Evolutionary conservation across 1,140 invertebrate species (phyloP), one percentile per base, ranked within the genome.

Genomic region (Lysiphlebus fabarum): DNA sequence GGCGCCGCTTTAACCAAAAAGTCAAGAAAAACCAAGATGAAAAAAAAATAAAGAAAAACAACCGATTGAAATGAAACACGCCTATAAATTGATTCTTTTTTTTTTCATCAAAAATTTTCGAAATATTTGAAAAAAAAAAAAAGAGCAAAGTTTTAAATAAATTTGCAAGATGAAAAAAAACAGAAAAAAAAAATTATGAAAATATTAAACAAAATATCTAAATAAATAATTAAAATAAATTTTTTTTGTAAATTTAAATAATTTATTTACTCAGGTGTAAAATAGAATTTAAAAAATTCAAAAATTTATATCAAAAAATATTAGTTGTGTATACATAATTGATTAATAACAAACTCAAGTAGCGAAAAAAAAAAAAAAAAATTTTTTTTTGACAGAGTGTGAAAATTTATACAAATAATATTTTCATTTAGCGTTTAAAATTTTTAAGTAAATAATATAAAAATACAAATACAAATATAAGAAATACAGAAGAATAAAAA

Each of bases 11-110:
- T 58, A n/a, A 33, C 42, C 14, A 41, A 48, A n/a, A 60, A 49
- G 36, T 45, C 60, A 51, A 51, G 53, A 69, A 63, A 65, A 62
- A 62, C 43, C 61, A 64, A 65, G 48, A 59, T 66, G 62, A 60
- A 68, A 61, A 38, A 62, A 65, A 63, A 53, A 51, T 11, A 56
- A 43, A 38, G 36, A 17, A 54, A 53, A 17, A 17, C 33, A 33
- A 49, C 17, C 11, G 47, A 26, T 17, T 7, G 47, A 49, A 17
- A 49, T 10, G 36, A 34, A n/a, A 38, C 49, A 51, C 49, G 49
- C 49, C 49, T 36, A 38, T 36, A 12, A 12, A 11, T 17, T 7
- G 7, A 7, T 40, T 40, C 4, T 10, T 40, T 40, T 40, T 40
- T 40, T 40, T 51, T 51, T 38, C 36, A n/a, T 10, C 11, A 49